Evolutionary conservation across 1,140 invertebrate genomes (phyloP).

Genomic region (Leptestheria dahalacensis): DNA sequence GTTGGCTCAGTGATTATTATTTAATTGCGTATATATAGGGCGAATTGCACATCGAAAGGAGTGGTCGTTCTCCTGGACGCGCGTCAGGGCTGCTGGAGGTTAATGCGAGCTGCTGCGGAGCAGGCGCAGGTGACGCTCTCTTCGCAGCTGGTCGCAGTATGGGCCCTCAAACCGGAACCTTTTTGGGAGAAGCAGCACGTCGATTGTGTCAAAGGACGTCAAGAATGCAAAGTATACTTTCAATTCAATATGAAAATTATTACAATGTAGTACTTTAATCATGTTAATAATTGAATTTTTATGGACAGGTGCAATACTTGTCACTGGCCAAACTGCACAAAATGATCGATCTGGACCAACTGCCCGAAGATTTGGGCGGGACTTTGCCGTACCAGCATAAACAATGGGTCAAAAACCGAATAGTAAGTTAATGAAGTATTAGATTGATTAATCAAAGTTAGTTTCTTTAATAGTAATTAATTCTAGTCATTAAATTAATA

Average conservation of each 20-base stretch:
- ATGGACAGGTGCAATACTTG: slow-evolving; percentile 31
- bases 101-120: slow-evolving; percentile 42
- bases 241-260: neutral
- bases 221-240: slow-evolving; percentile 42
- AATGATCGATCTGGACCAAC: slow-evolving; percentile 49
- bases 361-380: slow-evolving; percentile 68
- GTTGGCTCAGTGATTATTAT: neutral
- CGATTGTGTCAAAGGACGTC: slow-evolving; percentile 43
- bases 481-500: neutral
- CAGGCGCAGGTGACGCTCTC: slow-evolving; percentile 36
- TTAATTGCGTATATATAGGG: neutral
- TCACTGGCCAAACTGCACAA: slow-evolving; percentile 46
- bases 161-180: slow-evolving; percentile 48
- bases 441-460: neutral
- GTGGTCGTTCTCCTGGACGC: slow-evolving; percentile 41
- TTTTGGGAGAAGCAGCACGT: slow-evolving; percentile 59
- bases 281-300: neutral
- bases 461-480: neutral
- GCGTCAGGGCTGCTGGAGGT: slow-evolving; percentile 42
- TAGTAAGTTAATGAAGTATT: slow-evolving; percentile 40
- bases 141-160: slow-evolving; percentile 35
- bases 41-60: neutral
- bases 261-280: neutral
- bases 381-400: slow-evolving; percentile 57
- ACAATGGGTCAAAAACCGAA: slow-evolving; percentile 66